Conservation (phyloP, 2,113 vertebrate genomes). For the Talpa occidentalis region DNA sequence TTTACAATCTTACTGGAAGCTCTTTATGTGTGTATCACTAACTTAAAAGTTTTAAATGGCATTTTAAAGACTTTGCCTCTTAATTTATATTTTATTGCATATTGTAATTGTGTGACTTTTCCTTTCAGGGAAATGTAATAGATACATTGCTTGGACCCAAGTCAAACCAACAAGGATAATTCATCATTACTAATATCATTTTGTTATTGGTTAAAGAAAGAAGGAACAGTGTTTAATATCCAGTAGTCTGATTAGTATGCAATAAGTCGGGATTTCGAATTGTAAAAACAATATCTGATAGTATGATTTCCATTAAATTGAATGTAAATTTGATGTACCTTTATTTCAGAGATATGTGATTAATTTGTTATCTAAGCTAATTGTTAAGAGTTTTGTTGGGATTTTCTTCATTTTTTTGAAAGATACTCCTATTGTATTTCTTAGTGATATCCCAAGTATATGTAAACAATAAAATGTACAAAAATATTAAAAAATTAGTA, state of each 20-base stretch:
- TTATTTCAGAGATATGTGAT: slow-evolving; percentile 56
- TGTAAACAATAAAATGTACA: not conserved
- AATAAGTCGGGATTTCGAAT: slow-evolving; percentile 42
- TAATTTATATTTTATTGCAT: slow-evolving; percentile 42
- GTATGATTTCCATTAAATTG: not conserved
- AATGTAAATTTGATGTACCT: not conserved
- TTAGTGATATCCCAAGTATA: slow-evolving; percentile 1
- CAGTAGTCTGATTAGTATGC: not conserved
- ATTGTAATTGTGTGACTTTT: slow-evolving; percentile 34
- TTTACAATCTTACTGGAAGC: not conserved
- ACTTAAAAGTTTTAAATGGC: slow-evolving; percentile 24
- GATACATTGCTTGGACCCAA: slow-evolving; percentile 81
- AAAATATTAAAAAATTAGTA: slow-evolving; percentile 31
- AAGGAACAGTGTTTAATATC: not conserved
- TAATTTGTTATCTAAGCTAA: slow-evolving; percentile 46
- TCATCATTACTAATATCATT: not conserved
- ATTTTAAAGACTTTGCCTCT: slow-evolving; percentile 55
- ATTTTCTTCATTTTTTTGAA: slow-evolving; percentile 16
- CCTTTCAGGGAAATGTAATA: slow-evolving; percentile 84
- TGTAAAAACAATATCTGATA: not conserved
- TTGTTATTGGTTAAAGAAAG: slow-evolving; percentile 29
- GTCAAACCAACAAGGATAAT: slow-evolving; percentile 75
- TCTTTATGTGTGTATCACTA: not conserved
- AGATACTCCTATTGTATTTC: slow-evolving; percentile 6
- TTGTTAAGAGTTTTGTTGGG: slow-evolving; percentile 28